Conservation (phyloP, 1,140 invertebrate species). For the Octopus sinensis region DNA sequence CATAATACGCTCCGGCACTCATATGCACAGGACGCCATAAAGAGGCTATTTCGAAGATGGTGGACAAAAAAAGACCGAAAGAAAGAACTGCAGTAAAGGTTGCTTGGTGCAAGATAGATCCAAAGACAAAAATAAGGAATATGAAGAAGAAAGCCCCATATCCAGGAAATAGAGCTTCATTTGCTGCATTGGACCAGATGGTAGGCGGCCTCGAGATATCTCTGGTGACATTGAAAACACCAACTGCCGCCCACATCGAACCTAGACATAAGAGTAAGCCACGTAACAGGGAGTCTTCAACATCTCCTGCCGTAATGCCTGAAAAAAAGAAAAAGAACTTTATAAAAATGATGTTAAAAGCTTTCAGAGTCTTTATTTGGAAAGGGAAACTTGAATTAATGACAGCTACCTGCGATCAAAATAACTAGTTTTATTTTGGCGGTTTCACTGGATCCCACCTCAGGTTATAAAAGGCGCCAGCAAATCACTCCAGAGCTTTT, state of each 20-base stretch:
- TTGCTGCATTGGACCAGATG: conserved; percentile 3
- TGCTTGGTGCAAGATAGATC: conserved; percentile 26
- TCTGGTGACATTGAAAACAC: conserved; percentile 31
- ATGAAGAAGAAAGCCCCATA: conserved; percentile 33
- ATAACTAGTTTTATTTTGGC: too few relatives aligned
- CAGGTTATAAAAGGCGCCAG: too few relatives aligned
- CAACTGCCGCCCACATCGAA: conserved; percentile 34
- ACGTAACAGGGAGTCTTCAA: conserved; percentile 25
- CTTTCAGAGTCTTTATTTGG: too few relatives aligned
- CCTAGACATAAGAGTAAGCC: conserved; percentile 31
- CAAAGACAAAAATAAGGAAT: conserved; percentile 33
- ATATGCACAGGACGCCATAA: conserved; percentile 31
- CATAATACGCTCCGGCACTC: conserved; percentile 34
- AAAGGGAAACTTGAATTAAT: too few relatives aligned
- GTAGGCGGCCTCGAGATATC: conserved; percentile 22
- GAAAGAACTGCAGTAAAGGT: conserved; percentile 30
- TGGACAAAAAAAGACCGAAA: conserved; percentile 28
- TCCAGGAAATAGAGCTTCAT: conserved; percentile 36
- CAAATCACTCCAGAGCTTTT: too few relatives aligned
- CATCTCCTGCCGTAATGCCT: conserved; percentile 35
- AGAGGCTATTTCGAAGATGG: conserved; percentile 37
- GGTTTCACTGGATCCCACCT: too few relatives aligned
- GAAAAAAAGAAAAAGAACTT: neutral
- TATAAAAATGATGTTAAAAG: too few relatives aligned
- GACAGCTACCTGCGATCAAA: too few relatives aligned